These are phyloP conservation scores for Cryptocephalus moraei DNA, from an alignment of 2,888 invertebrate genomes.

Conservation along the genomic window DNA sequence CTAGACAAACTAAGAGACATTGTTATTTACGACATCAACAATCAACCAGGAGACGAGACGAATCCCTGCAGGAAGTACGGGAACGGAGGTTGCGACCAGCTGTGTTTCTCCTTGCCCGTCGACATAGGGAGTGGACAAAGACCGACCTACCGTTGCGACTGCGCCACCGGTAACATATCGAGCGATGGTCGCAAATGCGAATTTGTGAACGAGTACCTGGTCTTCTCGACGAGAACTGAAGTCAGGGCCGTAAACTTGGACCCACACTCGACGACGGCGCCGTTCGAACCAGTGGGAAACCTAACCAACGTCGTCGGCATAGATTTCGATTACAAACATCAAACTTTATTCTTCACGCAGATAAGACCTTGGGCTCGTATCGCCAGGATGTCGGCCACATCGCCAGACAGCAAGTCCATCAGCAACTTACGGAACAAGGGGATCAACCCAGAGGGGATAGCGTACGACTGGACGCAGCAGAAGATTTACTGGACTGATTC, in stretches of 20 bases:
- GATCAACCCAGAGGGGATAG: conserved; percentile 87
- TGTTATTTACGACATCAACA: conserved; percentile 78
- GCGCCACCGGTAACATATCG: conserved; percentile 75
- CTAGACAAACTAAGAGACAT: conserved; percentile 81
- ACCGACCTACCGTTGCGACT: conserved; percentile 69
- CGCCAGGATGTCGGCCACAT: conserved; percentile 66
- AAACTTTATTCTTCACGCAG: conserved; percentile 84
- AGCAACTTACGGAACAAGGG: conserved; percentile 64
- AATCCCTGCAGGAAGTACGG: conserved; percentile 70
- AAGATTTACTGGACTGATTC: conserved; percentile 98
- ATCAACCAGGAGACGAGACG: conserved; percentile 74
- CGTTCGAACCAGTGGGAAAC: conserved; percentile 77
- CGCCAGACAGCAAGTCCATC: conserved; percentile 52
- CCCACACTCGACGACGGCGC: conserved; percentile 67
- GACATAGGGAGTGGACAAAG: conserved; percentile 42
- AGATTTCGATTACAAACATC: conserved; percentile 87
- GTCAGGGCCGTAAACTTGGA: conserved; percentile 85
- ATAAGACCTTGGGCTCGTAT: conserved; percentile 86
- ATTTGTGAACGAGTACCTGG: conserved; percentile 77
- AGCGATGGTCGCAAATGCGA: conserved; percentile 61
- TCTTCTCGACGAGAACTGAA: conserved; percentile 90
- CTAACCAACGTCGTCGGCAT: conserved; percentile 89
- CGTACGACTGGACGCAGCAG: conserved; percentile 96
- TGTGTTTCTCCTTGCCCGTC: conserved; percentile 87
- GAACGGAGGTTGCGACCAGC: conserved; percentile 83